These are phyloP conservation scores for Conger conger DNA, from an alignment of 2,113 vertebrate species.

Conservation along the genomic window DNA sequence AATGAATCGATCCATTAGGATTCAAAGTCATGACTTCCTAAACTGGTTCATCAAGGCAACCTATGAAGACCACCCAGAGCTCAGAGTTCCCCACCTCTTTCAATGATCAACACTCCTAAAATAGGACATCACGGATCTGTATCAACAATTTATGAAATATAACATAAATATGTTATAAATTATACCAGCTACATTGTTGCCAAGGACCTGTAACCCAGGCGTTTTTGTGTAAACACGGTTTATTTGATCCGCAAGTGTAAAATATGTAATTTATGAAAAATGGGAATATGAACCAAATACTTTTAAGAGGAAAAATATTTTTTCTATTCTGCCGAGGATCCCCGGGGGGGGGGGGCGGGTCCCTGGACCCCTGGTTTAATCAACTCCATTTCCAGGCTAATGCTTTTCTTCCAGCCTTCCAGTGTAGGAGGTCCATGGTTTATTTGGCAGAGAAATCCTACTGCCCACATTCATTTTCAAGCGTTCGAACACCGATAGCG, in stretches of 20 bases:
- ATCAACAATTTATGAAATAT: too few species aligned
- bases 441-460: too few species aligned
- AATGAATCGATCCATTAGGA: too few species aligned
- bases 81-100: too few species aligned
- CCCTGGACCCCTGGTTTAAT: background rate
- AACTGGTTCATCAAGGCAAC: background rate
- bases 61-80: background rate
- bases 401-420: too few species aligned
- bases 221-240: background rate
- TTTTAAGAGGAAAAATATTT: background rate
- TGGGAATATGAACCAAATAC: background rate
- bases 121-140: background rate
- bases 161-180: background rate
- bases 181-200: background rate
- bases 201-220: background rate
- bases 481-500: too few species aligned
- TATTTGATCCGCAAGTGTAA: background rate
- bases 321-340: background rate
- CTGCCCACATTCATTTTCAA: too few species aligned
- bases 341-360: background rate
- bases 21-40: too few species aligned
- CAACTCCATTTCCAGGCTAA: background rate
- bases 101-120: background rate
- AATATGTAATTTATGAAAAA: background rate
- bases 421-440: too few species aligned